phyloP scores from a whole-genome alignment of 2,113 vertebrate genomes.

The Aspidoscelis tigris region DNA sequence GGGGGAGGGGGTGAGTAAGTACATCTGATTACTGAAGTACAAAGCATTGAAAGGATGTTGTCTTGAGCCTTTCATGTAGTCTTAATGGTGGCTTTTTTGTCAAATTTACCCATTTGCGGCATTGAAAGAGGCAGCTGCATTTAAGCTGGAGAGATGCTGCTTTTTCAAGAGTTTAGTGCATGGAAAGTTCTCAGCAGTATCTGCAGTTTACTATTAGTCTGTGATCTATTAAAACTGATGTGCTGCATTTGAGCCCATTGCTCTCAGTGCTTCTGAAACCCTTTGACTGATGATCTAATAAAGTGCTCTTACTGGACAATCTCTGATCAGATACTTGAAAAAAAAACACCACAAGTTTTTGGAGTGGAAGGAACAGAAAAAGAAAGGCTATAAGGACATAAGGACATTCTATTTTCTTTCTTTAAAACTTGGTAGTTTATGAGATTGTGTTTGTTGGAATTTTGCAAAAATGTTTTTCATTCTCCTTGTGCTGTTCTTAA shows the following conservation, averaged over 20 bases:
- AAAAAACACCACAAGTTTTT: conserved; percentile 52
- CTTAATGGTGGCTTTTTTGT: conserved; percentile 90
- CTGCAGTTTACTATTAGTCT: conserved; percentile 84
- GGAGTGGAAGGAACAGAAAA: conserved; percentile 36
- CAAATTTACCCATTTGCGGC: conserved; percentile 89
- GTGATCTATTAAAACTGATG: conserved; percentile 84
- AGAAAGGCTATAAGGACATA: conserved; percentile 39
- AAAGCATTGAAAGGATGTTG: conserved; percentile 92
- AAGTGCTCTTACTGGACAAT: conserved; percentile 87
- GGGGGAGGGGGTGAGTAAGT: conserved; percentile 89
- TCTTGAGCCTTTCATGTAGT: conserved; percentile 90
- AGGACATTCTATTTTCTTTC: conserved; percentile 46
- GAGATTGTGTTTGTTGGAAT: conserved; percentile 43
- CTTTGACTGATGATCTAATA: conserved; percentile 88
- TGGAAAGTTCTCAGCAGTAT: conserved; percentile 88
- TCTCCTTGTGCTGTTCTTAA: conserved; percentile 60
- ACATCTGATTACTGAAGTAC: conserved; percentile 95
- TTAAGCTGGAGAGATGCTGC: conserved; percentile 88
- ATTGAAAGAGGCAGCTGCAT: conserved; percentile 91
- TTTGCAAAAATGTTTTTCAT: conserved; percentile 14
- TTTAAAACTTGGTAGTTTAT: conserved; percentile 12
- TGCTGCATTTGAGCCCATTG: conserved; percentile 84
- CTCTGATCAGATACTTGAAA: conserved; percentile 84
- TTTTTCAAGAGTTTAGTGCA: conserved; percentile 87
- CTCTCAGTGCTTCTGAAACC: conserved; percentile 84